Percentiles rank a stretch among this genome's conserved stretches.
phyloP scores from a whole-genome alignment of 2,113 vertebrate species.

The Xerus inauris region DNA sequence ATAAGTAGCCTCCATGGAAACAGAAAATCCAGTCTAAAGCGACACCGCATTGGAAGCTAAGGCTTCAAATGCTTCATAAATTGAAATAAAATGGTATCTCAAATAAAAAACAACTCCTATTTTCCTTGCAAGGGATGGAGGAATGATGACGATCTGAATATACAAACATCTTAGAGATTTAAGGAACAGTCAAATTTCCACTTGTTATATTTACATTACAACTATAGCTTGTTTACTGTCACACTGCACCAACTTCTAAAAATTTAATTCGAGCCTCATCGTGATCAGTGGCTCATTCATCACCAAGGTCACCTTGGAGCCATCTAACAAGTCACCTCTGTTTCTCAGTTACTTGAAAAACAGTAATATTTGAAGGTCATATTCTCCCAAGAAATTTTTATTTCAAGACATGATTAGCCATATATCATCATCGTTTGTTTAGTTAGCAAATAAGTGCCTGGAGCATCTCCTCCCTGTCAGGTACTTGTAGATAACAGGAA shows the following conservation, averaged over 20 bases:
- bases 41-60: background rate
- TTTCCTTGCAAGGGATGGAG: background rate
- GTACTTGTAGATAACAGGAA: background rate
- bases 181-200: background rate
- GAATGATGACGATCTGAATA: background rate
- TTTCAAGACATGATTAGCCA: background rate
- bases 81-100: background rate
- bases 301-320: background rate
- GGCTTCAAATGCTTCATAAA: conserved; percentile 22
- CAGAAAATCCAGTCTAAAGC: background rate
- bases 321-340: background rate
- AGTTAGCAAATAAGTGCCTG: background rate
- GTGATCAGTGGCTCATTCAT: background rate
- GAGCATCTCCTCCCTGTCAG: background rate
- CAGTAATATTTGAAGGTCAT: background rate
- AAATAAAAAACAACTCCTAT: background rate
- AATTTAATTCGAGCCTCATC: background rate
- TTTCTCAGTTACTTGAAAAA: background rate
- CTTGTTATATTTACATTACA: background rate
- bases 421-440: background rate
- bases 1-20: background rate
- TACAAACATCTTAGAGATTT: background rate
- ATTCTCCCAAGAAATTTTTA: background rate
- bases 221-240: background rate
- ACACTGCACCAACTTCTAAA: background rate